A percentile compares a stretch with the other conserved stretches of the same genome.
Evolutionary conservation across 2,797 vertebrate genomes (phyloP).

Genomic region (Macropodus opercularis): DNA sequence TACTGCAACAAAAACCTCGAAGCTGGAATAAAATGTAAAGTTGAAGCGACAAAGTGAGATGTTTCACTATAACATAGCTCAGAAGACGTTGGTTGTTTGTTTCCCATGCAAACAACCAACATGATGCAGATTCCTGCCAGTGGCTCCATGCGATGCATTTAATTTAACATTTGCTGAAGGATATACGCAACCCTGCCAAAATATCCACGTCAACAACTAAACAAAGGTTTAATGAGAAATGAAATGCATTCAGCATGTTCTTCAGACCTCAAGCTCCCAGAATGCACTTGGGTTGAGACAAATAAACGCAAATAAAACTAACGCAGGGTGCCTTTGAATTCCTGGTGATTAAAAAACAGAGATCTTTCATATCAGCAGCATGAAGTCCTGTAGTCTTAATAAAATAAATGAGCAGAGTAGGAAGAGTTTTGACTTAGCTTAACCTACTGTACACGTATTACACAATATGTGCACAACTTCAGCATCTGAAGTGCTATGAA

Average conservation of each 20-base stretch:
- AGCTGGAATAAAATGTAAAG: too few relatives aligned
- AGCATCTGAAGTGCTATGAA: background rate
- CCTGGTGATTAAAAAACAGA: background rate
- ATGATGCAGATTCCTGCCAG: background rate
- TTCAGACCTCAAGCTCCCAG: slow-evolving; percentile 9
- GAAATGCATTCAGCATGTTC: slow-evolving; percentile 2
- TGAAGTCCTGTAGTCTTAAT: too few relatives aligned
- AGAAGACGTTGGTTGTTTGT: too few relatives aligned
- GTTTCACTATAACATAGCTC: too few relatives aligned
- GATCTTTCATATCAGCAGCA: background rate
- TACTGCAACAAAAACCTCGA: too few relatives aligned
- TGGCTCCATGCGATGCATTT: background rate
- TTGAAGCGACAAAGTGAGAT: background rate
- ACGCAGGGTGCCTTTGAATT: slow-evolving; percentile 3
- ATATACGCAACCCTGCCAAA: slow-evolving; percentile 12
- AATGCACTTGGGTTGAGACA: slow-evolving; percentile 4
- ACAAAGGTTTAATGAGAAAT: background rate
- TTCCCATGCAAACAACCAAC: too few relatives aligned
- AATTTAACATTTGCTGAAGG: background rate
- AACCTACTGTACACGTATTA: background rate
- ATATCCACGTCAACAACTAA: background rate
- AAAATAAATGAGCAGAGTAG: too few relatives aligned
- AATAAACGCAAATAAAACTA: slow-evolving; percentile 16
- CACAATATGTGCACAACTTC: background rate
- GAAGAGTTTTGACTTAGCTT: too few relatives aligned